Percentiles rank a stretch among this genome's conserved stretches.
Conservation (phyloP, 2,113 vertebrate genomes). For the Panthera tigris region DNA sequence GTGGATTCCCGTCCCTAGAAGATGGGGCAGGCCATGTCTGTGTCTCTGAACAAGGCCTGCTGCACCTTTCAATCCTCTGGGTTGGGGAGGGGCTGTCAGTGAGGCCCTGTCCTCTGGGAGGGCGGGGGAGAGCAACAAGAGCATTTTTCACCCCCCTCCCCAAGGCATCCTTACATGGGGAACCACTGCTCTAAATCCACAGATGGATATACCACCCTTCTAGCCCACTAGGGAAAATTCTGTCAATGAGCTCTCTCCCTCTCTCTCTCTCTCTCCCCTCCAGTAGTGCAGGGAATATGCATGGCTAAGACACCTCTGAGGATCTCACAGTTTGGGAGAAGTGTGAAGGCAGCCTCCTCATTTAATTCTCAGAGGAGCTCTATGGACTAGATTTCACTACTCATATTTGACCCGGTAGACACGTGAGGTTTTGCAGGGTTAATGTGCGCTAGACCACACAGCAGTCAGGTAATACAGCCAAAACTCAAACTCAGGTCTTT, state of each 20-base stretch:
- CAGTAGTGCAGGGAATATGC: not conserved
- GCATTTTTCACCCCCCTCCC: too few relatives aligned
- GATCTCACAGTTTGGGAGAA: not conserved
- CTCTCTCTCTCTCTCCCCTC: not conserved
- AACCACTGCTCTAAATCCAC: not conserved
- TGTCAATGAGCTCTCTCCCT: not conserved
- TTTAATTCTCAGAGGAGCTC: not conserved
- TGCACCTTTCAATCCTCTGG: not conserved
- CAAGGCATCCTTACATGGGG: not conserved
- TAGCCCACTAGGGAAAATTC: not conserved
- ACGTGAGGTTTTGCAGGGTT: not conserved
- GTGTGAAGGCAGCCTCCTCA: not conserved
- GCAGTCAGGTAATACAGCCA: not conserved
- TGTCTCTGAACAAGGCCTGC: not conserved
- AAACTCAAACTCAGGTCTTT: not conserved
- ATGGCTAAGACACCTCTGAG: not conserved
- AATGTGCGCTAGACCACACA: not conserved
- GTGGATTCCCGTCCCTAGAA: not conserved
- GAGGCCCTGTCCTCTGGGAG: too few relatives aligned
- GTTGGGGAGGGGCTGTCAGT: not conserved
- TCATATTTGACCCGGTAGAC: accelerated
- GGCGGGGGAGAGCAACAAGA: too few relatives aligned
- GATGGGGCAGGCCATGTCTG: not conserved
- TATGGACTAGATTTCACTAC: not conserved
- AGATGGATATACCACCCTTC: too few relatives aligned